These are phyloP conservation scores for Polyploca ridens DNA, from an alignment of 2,888 invertebrate genomes.

Conservation along the genomic window DNA sequence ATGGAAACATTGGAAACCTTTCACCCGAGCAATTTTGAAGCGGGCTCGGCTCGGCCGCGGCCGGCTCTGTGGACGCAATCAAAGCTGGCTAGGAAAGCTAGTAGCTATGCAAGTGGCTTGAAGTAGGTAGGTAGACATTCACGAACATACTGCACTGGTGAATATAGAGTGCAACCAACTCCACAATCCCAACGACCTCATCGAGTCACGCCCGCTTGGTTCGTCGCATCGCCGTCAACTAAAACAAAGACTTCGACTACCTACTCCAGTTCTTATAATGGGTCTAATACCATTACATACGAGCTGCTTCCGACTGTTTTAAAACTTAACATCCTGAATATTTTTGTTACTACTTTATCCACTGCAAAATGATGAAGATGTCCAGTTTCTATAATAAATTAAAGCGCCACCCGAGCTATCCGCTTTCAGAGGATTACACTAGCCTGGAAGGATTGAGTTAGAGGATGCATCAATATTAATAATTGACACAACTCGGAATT, in stretches of 20 bases:
- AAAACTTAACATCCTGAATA: too few relatives aligned
- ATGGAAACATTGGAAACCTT: conserved; percentile 64
- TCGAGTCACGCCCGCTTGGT: conserved; percentile 21
- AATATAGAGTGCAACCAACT: conserved; percentile 18
- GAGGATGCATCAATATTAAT: too few relatives aligned
- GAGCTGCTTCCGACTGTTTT: too few relatives aligned
- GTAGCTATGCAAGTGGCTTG: conserved; percentile 16
- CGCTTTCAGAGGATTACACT: too few relatives aligned
- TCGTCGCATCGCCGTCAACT: not conserved
- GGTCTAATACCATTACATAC: too few relatives aligned
- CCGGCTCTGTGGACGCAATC: conserved; percentile 50
- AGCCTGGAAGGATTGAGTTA: too few relatives aligned
- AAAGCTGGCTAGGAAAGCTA: conserved; percentile 46
- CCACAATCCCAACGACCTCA: conserved; percentile 22
- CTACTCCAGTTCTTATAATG: conserved; percentile 9
- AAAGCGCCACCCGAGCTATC: too few relatives aligned
- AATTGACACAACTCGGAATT: too few relatives aligned
- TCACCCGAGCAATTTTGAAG: conserved; percentile 58
- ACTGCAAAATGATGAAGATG: too few relatives aligned
- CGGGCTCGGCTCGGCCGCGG: conserved; percentile 38
- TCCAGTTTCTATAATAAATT: too few relatives aligned
- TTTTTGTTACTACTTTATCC: too few relatives aligned
- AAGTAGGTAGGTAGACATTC: conserved; percentile 14
- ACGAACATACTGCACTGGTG: conserved; percentile 17
- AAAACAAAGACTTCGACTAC: not conserved